Base-by-base conservation (phyloP, 2,888 invertebrate genomes). In the Zaprionus lineosus region DNA sequence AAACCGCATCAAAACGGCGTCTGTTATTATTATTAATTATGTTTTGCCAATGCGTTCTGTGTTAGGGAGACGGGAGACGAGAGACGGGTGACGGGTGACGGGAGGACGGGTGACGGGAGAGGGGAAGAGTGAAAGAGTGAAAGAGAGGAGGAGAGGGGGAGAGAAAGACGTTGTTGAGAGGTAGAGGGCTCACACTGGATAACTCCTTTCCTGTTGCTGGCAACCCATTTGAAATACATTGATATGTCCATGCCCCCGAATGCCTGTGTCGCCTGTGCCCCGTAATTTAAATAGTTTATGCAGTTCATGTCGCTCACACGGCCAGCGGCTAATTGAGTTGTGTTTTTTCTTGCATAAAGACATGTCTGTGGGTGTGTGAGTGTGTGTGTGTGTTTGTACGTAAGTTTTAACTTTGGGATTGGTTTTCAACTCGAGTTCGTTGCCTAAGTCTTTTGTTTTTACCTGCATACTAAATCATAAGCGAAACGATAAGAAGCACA, bases 1-100 rank as follows among this genome's bases (percentile, higher is more conserved):
- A 76, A 69, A 48, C 50, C 57, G 43, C 74, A 81, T 81, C 86
- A 74, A 68, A 79, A 73, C 84, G 86, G 57, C 81, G 76, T 75
- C 64, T 86, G 79, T 83, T 78, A 84, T 84, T 84, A 84, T 87
- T 84, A 83, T 87, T 84, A 84, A 84, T 87, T 84, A 86, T 86
- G 85, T 70, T 87, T 84, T 86, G 74, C n/a, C n/a, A 50, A 37
- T 72, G 59, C 41, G 59, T 71, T 71, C 51, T 60, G 31, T 48
- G 26, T 48, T 48, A 28, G 37, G 14, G 26, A 9, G 12, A 14
- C 18, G 28, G n/a, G n/a, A n/a, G n/a, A n/a, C n/a, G n/a, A n/a
- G n/a, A n/a, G n/a, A n/a, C n/a, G n/a, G n/a, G n/a, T n/a, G n/a
- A n/a, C n/a, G n/a, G n/a, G n/a, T n/a, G n/a, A n/a, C n/a, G n/a